Evolutionary conservation across 2,888 invertebrate species (phyloP), one percentile per base, ranked within the genome.

Genomic region (Xylota segnis): DNA sequence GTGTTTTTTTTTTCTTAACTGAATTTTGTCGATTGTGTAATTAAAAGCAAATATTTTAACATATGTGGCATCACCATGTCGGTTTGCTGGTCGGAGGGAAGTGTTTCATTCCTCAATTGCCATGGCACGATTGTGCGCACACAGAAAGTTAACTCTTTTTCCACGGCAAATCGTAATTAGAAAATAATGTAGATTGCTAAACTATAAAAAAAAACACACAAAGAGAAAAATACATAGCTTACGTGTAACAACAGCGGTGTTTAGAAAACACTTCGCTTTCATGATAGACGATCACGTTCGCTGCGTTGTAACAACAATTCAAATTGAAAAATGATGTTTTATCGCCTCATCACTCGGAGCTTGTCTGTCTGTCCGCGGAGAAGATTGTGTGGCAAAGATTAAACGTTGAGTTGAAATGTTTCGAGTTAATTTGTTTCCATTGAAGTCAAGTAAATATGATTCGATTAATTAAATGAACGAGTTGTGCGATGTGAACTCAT

Each of bases 281-380:
- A 40, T 61, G 72, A 1, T 27, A 9, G 58, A 27, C 23, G n/a
- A 47, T 47, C 72, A 72, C 52, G 72, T n/a, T 5, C 16, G 27
- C 10, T 14, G 27, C 47, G 47, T 47, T 23, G 32, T 23, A 59
- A 34, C 23, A 18, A 47, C 10, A 58, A 59, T 37, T 72, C 50
- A 58, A 76, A 59, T 76, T 76, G 66, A 76, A 76, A 76, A 76
- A 76, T 76, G 37, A 68, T 76, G 58, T 29, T 59, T 43, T 27
- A 58, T 66, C 63, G 45, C 32, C 50, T 68, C 59, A 50, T 52
- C 50, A 59, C 27, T 45, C 18, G 65, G 14, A 56, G 43, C n/a
- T 16, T 14, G 50, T 18, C 23, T 37, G 34, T 4, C 32, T 34
- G 76, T 47, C 18, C 47, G 45, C 34, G 37, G n/a, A 27, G 37